Evolutionary conservation across 2,113 vertebrate species (phyloP).

Genomic region (Syngnathus typhle): DNA sequence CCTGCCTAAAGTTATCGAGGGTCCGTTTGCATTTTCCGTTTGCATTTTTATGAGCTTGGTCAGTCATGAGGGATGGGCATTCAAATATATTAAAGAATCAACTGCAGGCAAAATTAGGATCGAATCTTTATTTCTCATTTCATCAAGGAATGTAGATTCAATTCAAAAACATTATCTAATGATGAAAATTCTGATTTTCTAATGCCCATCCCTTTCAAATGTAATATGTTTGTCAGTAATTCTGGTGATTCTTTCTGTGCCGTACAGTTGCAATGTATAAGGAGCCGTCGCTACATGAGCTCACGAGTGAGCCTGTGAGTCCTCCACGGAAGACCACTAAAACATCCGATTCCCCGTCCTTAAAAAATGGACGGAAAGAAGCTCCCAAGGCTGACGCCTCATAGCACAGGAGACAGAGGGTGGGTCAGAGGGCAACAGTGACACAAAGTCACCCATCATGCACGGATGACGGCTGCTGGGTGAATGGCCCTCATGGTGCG

Average conservation of each 20-base stretch:
- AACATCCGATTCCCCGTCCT: slow-evolving; percentile 66
- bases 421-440: slow-evolving; percentile 54
- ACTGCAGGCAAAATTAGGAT: not conserved
- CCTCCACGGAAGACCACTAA: slow-evolving; percentile 70
- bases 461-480: slow-evolving; percentile 44
- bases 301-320: slow-evolving; percentile 68
- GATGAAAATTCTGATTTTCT: not conserved
- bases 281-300: slow-evolving; percentile 82
- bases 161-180: no score
- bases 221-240: slow-evolving; percentile 1
- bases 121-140: not conserved
- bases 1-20: slow-evolving; percentile 87
- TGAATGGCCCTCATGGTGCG: slow-evolving; percentile 33
- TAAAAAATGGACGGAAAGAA: slow-evolving; percentile 66
- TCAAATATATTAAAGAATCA: not conserved
- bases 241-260: slow-evolving; percentile 24
- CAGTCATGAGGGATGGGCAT: not conserved
- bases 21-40: slow-evolving; percentile 62
- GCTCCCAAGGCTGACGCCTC: slow-evolving; percentile 66
- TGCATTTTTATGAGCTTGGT: not conserved
- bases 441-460: slow-evolving; percentile 53
- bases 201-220: not conserved
- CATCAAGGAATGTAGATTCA: no score
- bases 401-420: slow-evolving; percentile 69
- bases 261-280: slow-evolving; percentile 79